A percentile compares a stretch with the other conserved stretches of the same genome.
Conservation (phyloP, 2,888 invertebrate species). For the Coronaproctus castanopsis region DNA sequence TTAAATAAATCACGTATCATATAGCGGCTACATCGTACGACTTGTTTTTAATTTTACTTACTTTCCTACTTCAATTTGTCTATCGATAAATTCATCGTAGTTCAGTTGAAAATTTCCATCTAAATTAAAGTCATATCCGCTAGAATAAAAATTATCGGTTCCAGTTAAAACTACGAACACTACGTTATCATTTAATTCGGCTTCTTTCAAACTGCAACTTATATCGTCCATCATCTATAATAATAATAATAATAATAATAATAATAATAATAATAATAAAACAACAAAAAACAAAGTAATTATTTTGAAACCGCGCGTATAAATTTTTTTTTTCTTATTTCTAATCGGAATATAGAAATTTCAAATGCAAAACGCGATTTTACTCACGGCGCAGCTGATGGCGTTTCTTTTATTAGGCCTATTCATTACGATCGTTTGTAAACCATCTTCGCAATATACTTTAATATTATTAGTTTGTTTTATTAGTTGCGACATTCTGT, state of each 20-base stretch:
- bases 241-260: neutral
- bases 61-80: too few relatives aligned
- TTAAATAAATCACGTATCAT: too few relatives aligned
- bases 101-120: too few relatives aligned
- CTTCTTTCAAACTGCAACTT: neutral
- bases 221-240: slow-evolving; percentile 6
- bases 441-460: slow-evolving; percentile 7
- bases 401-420: neutral
- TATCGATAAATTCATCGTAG: too few relatives aligned
- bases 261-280: neutral
- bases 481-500: too few relatives aligned
- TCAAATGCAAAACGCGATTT: neutral
- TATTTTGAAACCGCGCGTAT: too few relatives aligned
- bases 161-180: slow-evolving; percentile 5
- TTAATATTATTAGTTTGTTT: too few relatives aligned
- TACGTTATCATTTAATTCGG: slow-evolving; percentile 2
- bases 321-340: too few relatives aligned
- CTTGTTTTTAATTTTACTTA: too few relatives aligned
- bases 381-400: neutral
- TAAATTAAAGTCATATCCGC: slow-evolving; percentile 5
- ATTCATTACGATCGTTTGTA: slow-evolving; percentile 1
- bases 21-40: too few relatives aligned
- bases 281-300: neutral
- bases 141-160: slow-evolving; percentile 5
- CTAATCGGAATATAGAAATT: neutral